Evolutionary conservation across 1,140 invertebrate genomes (phyloP).

Genomic region (Ceratina calcarata): DNA sequence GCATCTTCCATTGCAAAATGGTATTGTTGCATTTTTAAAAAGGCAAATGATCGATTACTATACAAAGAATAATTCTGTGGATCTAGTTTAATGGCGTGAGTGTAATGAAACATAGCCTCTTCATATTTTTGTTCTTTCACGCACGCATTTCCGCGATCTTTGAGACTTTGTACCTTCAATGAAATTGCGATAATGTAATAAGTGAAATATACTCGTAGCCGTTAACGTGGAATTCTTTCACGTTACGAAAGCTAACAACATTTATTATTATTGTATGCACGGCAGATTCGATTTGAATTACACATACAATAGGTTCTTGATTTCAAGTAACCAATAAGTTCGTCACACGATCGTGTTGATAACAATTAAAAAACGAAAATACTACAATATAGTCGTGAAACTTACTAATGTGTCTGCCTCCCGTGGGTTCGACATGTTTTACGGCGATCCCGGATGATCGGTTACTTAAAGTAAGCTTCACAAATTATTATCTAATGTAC

Average conservation of each 20-base stretch:
- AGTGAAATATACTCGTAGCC: background rate
- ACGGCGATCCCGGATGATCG: background rate
- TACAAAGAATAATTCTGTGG: constrained; percentile 86
- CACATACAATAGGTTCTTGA: background rate
- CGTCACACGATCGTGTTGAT: background rate
- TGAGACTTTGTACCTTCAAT: constrained; percentile 81
- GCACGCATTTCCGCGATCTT: constrained; percentile 88
- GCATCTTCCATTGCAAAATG: constrained; percentile 90
- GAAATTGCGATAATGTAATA: constrained; percentile 24
- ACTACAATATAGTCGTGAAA: constrained; percentile 3
- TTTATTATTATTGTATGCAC: background rate
- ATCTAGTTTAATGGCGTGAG: constrained; percentile 89
- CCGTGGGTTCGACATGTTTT: constrained; percentile 65
- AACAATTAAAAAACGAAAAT: background rate
- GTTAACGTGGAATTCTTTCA: background rate
- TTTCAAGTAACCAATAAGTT: background rate
- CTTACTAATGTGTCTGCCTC: constrained; percentile 49
- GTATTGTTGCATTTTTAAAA: constrained; percentile 89
- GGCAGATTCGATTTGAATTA: background rate
- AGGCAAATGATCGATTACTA: constrained; percentile 90
- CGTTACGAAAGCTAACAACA: background rate
- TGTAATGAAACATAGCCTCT: constrained; percentile 90
- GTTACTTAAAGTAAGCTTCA: constrained; percentile 14
- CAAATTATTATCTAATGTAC: constrained; percentile 9
- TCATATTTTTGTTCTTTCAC: constrained; percentile 87